Evolutionary conservation across 2,888 invertebrate genomes (phyloP).

Genomic region (Dusona sp.): DNA sequence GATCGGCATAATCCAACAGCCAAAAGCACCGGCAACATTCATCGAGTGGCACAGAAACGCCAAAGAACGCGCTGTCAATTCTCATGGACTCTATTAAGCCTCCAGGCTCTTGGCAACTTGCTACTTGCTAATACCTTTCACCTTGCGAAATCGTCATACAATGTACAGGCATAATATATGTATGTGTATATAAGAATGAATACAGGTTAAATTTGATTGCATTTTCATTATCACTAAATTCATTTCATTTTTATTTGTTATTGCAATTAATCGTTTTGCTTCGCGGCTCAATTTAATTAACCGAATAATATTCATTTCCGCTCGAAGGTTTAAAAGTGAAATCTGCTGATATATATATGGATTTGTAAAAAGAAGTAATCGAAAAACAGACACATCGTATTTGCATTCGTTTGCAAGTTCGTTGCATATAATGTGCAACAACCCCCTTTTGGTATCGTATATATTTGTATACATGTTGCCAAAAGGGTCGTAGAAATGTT

Average conservation of each 20-base stretch:
- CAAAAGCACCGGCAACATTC: constrained; percentile 49
- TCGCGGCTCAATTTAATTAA: background rate
- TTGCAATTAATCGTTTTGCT: background rate
- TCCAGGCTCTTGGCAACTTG: constrained; percentile 51
- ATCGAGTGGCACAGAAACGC: constrained; percentile 26
- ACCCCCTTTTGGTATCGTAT: constrained; percentile 53
- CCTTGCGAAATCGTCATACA: constrained; percentile 45
- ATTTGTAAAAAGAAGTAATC: background rate
- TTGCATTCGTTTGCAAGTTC: constrained; percentile 48
- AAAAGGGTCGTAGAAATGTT: constrained; percentile 30
- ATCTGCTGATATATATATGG: background rate
- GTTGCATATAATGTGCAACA: constrained; percentile 18
- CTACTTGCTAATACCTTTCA: constrained; percentile 61
- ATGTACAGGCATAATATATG: background rate
- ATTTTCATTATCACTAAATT: constrained; percentile 33
- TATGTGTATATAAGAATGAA: background rate
- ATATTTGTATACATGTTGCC: background rate
- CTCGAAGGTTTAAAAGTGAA: background rate
- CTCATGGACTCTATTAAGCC: constrained; percentile 48
- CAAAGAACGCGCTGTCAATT: constrained; percentile 44
- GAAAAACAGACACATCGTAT: constrained; percentile 23
- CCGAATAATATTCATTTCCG: background rate
- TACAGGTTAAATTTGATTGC: background rate
- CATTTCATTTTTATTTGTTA: background rate
- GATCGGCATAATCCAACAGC: background rate